These are phyloP conservation scores for Tanytarsus gracilentus DNA, from an alignment of 2,888 invertebrate genomes.

Conservation along the genomic window DNA sequence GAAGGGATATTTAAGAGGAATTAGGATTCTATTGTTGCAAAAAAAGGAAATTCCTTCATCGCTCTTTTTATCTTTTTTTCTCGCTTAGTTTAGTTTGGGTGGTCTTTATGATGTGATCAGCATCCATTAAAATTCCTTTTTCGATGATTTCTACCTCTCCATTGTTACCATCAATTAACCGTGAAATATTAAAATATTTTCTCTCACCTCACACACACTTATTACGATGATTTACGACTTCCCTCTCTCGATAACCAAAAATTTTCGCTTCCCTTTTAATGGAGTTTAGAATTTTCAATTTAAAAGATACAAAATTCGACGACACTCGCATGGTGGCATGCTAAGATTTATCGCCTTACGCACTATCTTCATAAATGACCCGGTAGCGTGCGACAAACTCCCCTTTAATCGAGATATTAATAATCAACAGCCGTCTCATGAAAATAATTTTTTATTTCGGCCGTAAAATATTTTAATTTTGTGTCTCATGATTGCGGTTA, in stretches of 20 bases:
- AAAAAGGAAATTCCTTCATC: background rate
- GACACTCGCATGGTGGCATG: no score
- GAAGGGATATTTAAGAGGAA: slow-evolving; percentile 20
- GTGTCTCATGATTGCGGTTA: no score
- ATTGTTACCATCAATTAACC: slow-evolving; percentile 22
- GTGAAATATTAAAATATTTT: slow-evolving; percentile 22
- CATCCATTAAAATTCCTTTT: slow-evolving; percentile 14
- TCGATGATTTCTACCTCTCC: slow-evolving; percentile 6
- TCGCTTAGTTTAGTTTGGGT: background rate
- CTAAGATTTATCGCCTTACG: no score
- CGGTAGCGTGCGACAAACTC: background rate
- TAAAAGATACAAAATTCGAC: no score
- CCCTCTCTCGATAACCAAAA: background rate
- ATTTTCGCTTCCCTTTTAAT: background rate
- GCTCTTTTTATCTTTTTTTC: background rate
- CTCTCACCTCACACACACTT: background rate
- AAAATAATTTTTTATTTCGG: background rate
- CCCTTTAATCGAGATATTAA: background rate
- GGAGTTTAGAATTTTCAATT: background rate
- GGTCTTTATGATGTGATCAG: background rate
- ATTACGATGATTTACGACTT: slow-evolving; percentile 18
- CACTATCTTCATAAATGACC: background rate
- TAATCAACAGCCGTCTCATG: background rate
- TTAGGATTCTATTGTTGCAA: slow-evolving; percentile 16
- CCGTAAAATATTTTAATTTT: no score